Base-by-base conservation (phyloP, 92 coral and sea anemone species). In the Phenganax marumi region DNA sequence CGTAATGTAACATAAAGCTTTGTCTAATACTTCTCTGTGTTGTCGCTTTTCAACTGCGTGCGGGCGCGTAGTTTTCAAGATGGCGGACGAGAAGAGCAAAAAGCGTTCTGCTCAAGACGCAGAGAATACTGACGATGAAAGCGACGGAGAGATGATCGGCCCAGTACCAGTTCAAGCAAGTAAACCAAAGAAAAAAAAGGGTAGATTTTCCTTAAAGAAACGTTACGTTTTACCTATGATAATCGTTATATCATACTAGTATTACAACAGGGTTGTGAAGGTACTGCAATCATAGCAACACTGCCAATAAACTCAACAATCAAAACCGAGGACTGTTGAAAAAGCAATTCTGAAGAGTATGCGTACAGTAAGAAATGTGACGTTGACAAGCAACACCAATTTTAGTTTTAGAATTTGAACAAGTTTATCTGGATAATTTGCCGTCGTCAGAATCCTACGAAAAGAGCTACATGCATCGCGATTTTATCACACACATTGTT, bases 381-480 rank as follows among this genome's bases (percentile, higher is more conserved):
- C 43, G 43, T 5, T 33, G 43, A 33, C 43, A 33, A 33, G 5
- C 43, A 33, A 33, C 43, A 33, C 43, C 43, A 18, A 66, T 68
- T 70, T 3, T 68, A 95, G 98, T 92, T 50, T 82, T 95, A 64
- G 91, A 95, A 82, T 95, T 95, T 89, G 98, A 95, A 82, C 90
- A 87, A 52, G 93, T 95, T 13, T 95, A 95, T 83, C 86, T 95
- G 16, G 61, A 77, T 7, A 95, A 89, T 69, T 78, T 95, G 0
- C 98, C 98, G 24, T 87, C 90, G 46, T 97, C 98, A 26, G 93
- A 90, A 58, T 90, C 97, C 8, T 95, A 95, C 58, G 98, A 95
- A 79, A 92, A 76, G 82, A 95, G 98, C 80, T 95, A 92, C 82
- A 95, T 95, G 97, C 97, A 91, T 52, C 86, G 98, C 33, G 98